phyloP scores from a whole-genome alignment of 1,140 invertebrate genomes.

The Euwallacea similis region DNA sequence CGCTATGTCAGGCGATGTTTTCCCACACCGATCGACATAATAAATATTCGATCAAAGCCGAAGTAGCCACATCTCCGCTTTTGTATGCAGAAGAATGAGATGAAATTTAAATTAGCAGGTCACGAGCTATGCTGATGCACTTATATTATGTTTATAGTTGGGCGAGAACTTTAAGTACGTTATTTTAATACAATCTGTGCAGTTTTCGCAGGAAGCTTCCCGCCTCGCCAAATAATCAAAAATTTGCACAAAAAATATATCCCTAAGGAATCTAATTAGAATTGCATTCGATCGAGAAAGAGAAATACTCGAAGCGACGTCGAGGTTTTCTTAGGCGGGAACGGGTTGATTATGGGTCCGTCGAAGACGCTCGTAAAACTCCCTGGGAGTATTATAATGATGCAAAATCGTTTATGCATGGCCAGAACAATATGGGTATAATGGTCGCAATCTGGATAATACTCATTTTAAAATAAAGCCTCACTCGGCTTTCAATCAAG shows the following conservation, averaged over 20 bases:
- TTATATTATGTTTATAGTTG: constrained; percentile 17
- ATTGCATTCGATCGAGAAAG: too few species aligned
- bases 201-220: constrained; percentile 18
- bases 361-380: neutral
- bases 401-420: constrained; percentile 32
- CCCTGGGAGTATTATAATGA: constrained; percentile 26
- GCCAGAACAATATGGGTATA: constrained; percentile 30
- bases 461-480: constrained; percentile 23
- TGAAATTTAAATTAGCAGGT: constrained; percentile 25
- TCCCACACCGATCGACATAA: too few species aligned
- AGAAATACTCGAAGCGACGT: too few species aligned
- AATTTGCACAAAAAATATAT: neutral
- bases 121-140: constrained; percentile 14
- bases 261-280: too few species aligned
- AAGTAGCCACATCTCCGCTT: too few species aligned
- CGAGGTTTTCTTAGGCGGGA: neutral
- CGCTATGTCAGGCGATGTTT: too few species aligned
- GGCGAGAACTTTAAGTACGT: constrained; percentile 21
- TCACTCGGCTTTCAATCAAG: constrained; percentile 25
- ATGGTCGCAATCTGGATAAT: constrained; percentile 35
- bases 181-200: constrained; percentile 23
- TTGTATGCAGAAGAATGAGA: neutral
- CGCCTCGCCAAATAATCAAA: too few species aligned
- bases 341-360: neutral
- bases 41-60: too few species aligned